Evolutionary conservation across 2,888 invertebrate species (phyloP), one percentile per base, ranked within the genome.

Genomic region (Bedellia somnulentella): DNA sequence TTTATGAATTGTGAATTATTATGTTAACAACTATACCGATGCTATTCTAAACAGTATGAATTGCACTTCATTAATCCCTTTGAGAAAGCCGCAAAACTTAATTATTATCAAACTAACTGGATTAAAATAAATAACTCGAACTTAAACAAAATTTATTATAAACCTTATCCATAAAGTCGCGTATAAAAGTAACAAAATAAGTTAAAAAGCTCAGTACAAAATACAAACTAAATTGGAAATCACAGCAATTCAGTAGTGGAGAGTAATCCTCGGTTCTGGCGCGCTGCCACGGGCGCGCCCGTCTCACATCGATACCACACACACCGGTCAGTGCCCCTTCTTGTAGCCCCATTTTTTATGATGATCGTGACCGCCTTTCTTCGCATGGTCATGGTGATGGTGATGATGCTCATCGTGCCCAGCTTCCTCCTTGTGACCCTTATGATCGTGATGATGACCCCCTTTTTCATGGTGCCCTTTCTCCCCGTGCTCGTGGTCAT

Each of bases 381-480:
- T 87, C 40, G 83, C 89, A 44, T 86, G 82, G 43, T 86, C 82
- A 47, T 83, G 80, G 39, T 86, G 85, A 53, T 89, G 86, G 17
- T 81, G 80, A 57, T 87, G 81, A 48, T 90, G 88, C 37, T 83
- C 82, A 36, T 88, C 84, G 47, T 90, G 88, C 5, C 89, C 89
- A 10, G 81, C 86, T 33, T 84, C 80, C 37, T 85, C 81, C 58
- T 90, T 87, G 59, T 89, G 89, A 1, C 89, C 90, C 43, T 86
- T 85, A 47, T 89, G 83, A 22, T 86, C 86, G 46, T 88, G 82
- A 52, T 88, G 83, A 52, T 90, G 88, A 35, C 85, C 83, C 4
- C 91, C 91, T 52, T 90, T 87, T 50, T 88, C 85, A 49, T 86
- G 83, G 46, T 85, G 82, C 8, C 89, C 89, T 52, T 89, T 87